A percentile compares a stretch with the other conserved stretches of the same genome.
Conservation (phyloP, 2,888 invertebrate species). For the Thera britannica region DNA sequence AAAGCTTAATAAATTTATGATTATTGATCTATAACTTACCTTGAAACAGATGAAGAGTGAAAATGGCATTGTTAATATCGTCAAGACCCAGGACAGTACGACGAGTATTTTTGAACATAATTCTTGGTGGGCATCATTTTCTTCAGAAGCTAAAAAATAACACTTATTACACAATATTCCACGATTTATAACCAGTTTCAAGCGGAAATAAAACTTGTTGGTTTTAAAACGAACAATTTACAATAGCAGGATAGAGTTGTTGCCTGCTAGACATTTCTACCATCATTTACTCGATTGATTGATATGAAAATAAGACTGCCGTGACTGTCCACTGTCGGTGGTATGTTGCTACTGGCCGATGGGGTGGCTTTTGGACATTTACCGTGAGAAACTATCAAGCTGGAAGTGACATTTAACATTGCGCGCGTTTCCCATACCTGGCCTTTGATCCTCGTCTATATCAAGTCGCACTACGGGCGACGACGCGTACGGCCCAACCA, state of each 20-base stretch:
- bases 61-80: constrained; percentile 94
- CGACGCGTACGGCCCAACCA: neutral
- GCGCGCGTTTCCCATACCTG: constrained; percentile 16
- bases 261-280: constrained; percentile 77
- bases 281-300: constrained; percentile 48
- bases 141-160: constrained; percentile 80
- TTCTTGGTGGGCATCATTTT: constrained; percentile 86
- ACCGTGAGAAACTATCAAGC: constrained; percentile 59
- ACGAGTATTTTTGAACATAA: constrained; percentile 94
- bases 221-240: constrained; percentile 11
- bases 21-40: constrained; percentile 83
- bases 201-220: neutral
- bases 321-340: constrained; percentile 34
- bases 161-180: neutral
- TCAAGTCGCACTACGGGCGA: constrained; percentile 7
- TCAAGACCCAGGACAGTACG: constrained; percentile 92
- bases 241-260: constrained; percentile 69
- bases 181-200: neutral
- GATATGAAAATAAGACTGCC: constrained; percentile 10
- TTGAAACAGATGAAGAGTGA: constrained; percentile 97
- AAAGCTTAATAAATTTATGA: too few species aligned
- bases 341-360: constrained; percentile 39
- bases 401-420: constrained; percentile 14
- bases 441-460: constrained; percentile 1
- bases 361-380: constrained; percentile 44